Evolutionary conservation across 2,888 invertebrate species (phyloP).

Genomic region (Trisateles emortualis): DNA sequence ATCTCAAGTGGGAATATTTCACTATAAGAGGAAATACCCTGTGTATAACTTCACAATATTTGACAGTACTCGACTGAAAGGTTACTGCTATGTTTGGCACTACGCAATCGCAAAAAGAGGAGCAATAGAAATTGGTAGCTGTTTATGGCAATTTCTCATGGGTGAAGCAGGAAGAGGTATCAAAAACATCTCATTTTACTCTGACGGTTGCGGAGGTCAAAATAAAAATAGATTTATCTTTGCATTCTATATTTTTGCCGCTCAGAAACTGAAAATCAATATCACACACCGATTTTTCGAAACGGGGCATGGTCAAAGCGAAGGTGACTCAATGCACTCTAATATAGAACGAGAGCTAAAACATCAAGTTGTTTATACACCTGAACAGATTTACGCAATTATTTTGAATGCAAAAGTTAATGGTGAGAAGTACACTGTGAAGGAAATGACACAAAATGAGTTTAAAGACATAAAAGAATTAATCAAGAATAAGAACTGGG

Average conservation of each 20-base stretch:
- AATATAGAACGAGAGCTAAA: conserved; percentile 12
- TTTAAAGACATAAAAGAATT: background rate
- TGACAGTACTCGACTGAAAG: background rate
- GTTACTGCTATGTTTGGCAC: too few relatives aligned
- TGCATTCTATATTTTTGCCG: conserved; percentile 14
- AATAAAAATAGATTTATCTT: too few relatives aligned
- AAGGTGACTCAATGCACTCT: conserved; percentile 22
- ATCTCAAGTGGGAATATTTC: too few relatives aligned
- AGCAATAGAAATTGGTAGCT: too few relatives aligned
- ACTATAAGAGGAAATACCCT: too few relatives aligned
- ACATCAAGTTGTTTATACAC: conserved; percentile 9
- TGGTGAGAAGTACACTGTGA: too few relatives aligned
- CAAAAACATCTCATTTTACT: conserved; percentile 19
- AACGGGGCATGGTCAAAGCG: conserved; percentile 17
- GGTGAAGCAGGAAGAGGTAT: conserved; percentile 10
- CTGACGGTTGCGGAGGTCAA: conserved; percentile 17
- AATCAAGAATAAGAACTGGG: too few relatives aligned
- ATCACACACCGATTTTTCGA: conserved; percentile 21
- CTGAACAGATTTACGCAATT: conserved; percentile 13
- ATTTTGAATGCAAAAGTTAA: conserved; percentile 13
- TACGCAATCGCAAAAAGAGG: conserved; percentile 16
- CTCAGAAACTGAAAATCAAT: conserved; percentile 8
- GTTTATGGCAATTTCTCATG: conserved; percentile 13
- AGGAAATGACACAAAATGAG: conserved; percentile 4
- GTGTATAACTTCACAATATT: conserved; percentile 6